Base-by-base conservation (phyloP, 2,797 vertebrate species). In the Hippopotamyrus pictus region DNA sequence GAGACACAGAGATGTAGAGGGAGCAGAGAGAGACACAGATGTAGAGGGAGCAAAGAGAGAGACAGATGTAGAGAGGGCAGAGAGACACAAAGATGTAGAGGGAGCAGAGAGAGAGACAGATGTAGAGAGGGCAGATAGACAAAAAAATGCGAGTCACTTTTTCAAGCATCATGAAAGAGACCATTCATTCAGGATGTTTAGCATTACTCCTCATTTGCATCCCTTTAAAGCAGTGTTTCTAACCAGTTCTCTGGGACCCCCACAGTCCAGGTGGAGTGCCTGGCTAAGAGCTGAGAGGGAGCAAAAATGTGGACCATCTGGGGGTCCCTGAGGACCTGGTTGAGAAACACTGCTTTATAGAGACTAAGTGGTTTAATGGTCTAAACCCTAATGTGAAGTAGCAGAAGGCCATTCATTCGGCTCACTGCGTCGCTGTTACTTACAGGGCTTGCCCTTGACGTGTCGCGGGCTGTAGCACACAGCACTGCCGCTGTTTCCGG, bases 401-500 rank as follows among this genome's bases (percentile, higher is more conserved):
- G 29, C 62, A 53, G 29, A 87, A 87, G 14, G 37, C 19, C 6
- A 25, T 12, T 25, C 12, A 82, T 50, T 87, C 8, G 57, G 37
- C 29, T 82, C 69, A 79, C 12, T 76, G 89, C 53, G 33, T 7
- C 48, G 5, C 50, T 50, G 14, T 48, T 14, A 89, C 96, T 93
- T 95, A 99, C 98, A 93, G 88, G 96, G 93, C 90, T 95, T 97
- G 88, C 96, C 97, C 91, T 94, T 96, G 89, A 96, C 94, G 90
- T 97, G 96, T 2, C 95, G 92, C 0, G 97, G 97, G 0, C 95
- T 97, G 93, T 98, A 99, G 92, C 98, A 99, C 86, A 50, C 8
- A 51, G 92, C 84, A 19, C 91, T 93, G 51, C 91, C 89, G 86
- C 14, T 0, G 1, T 93, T 95, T 89, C 86, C 92, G 86, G 92